Percentiles rank a stretch among this genome's conserved stretches.
Conservation (phyloP, 2,888 invertebrate species). For the Pherbina coryleti region DNA sequence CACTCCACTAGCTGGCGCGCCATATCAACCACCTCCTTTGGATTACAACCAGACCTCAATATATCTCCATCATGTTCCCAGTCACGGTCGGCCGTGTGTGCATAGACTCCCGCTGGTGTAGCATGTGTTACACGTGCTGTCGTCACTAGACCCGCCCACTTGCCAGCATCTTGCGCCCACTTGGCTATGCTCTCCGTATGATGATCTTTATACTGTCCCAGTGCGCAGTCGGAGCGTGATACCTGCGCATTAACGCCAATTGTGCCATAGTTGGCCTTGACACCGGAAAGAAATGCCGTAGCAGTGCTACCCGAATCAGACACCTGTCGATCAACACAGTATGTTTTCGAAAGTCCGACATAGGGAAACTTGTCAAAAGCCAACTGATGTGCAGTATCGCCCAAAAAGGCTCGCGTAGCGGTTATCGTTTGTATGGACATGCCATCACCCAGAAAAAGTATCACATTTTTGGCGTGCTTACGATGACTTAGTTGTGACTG, state of each 20-base stretch:
- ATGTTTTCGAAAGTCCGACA: slow-evolving; percentile 74
- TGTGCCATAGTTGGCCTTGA: slow-evolving; percentile 83
- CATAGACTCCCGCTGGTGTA: slow-evolving; percentile 80
- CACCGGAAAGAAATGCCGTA: slow-evolving; percentile 83
- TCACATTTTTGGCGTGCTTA: slow-evolving; percentile 73
- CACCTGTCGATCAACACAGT: slow-evolving; percentile 81
- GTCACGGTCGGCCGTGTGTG: slow-evolving; percentile 77
- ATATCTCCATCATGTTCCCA: slow-evolving; percentile 79
- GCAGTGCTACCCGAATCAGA: slow-evolving; percentile 87
- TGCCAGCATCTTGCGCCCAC: slow-evolving; percentile 78
- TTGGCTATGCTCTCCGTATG: slow-evolving; percentile 77
- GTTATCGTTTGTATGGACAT: slow-evolving; percentile 80
- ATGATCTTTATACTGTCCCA: slow-evolving; percentile 72
- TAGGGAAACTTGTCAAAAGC: slow-evolving; percentile 77
- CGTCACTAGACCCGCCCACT: slow-evolving; percentile 78
- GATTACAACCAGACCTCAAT: slow-evolving; percentile 66
- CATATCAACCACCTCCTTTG: slow-evolving; percentile 76
- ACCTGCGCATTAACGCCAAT: slow-evolving; percentile 80
- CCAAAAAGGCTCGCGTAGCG: slow-evolving; percentile 75
- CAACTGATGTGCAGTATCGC: slow-evolving; percentile 74
- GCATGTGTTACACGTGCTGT: slow-evolving; percentile 84
- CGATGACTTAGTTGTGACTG: slow-evolving; percentile 34
- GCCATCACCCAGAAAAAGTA: slow-evolving; percentile 81
- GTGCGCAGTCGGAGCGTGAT: slow-evolving; percentile 74
- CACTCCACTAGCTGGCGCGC: slow-evolving; percentile 78